Percentiles rank a stretch among this genome's conserved stretches.
Conservation (phyloP, 2,888 invertebrate genomes). For the Cordilura impudica region DNA sequence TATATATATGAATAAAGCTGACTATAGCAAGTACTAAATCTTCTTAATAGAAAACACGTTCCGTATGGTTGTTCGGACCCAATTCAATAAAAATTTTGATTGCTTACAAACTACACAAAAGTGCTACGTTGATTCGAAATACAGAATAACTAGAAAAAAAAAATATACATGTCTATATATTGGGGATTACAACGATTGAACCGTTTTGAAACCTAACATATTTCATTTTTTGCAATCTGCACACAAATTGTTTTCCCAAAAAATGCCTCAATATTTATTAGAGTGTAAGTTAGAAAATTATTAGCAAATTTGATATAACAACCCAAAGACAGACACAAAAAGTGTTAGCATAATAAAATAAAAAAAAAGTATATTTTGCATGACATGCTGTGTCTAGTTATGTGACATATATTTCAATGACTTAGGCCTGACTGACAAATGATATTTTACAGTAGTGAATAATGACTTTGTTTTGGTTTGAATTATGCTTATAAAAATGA, state of each 20-base stretch:
- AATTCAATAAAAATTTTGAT: too few species aligned
- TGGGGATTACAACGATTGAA: too few species aligned
- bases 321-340: not conserved
- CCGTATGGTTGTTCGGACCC: too few species aligned
- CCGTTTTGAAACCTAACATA: too few species aligned
- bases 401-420: conserved; percentile 22
- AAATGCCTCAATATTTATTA: not conserved
- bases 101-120: too few species aligned
- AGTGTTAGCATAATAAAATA: not conserved
- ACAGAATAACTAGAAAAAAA: too few species aligned
- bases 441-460: conserved; percentile 41
- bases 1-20: too few species aligned
- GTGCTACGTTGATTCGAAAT: too few species aligned
- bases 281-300: not conserved
- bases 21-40: too few species aligned
- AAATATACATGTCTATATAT: too few species aligned
- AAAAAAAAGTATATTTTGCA: conserved; percentile 1
- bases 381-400: not conserved
- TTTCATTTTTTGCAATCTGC: too few species aligned
- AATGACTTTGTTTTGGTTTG: conserved; percentile 49
- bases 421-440: conserved; percentile 34
- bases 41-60: too few species aligned
- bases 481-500: conserved; percentile 30
- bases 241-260: not conserved
- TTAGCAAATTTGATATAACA: conserved; percentile 1